These are phyloP conservation scores for Dryas iulia DNA, from an alignment of 1,140 invertebrate species.

Conservation along the genomic window DNA sequence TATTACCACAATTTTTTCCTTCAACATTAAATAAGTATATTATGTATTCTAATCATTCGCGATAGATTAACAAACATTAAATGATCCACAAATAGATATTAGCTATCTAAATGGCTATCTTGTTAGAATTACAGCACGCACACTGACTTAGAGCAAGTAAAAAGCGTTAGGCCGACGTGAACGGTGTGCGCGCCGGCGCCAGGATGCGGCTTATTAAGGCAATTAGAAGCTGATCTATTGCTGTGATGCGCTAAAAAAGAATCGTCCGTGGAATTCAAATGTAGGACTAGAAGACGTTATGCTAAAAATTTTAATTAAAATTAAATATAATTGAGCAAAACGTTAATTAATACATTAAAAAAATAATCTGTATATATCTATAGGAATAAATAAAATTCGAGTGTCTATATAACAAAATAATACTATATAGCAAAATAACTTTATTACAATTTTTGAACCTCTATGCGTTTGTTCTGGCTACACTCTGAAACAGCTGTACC, in stretches of 20 bases:
- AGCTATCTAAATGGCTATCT: conserved; percentile 17
- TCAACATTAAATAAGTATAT: neutral
- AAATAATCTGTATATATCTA: neutral
- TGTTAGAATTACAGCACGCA: conserved; percentile 20
- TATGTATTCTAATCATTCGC: neutral
- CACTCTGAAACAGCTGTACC: no score
- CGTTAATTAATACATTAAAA: neutral
- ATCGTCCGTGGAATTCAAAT: conserved; percentile 11
- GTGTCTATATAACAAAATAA: no score
- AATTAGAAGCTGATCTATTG: conserved; percentile 61
- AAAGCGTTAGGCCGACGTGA: conserved; percentile 29
- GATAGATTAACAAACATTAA: conserved; percentile 1
- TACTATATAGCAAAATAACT: no score
- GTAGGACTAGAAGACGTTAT: neutral
- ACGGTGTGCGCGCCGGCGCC: conserved; percentile 36
- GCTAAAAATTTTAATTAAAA: neutral
- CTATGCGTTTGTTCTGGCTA: no score
- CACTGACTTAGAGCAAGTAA: conserved; percentile 23
- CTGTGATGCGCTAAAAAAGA: conserved; percentile 29
- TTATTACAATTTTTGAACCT: no score
- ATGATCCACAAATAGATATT: conserved; percentile 7
- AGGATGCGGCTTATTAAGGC: conserved; percentile 63
- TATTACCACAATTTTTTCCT: neutral
- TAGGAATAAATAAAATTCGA: no score
- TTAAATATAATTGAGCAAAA: neutral